Evolutionary conservation across 1,140 invertebrate species (phyloP), one percentile per base, ranked within the genome.

Genomic region (Drosophila repleta): DNA sequence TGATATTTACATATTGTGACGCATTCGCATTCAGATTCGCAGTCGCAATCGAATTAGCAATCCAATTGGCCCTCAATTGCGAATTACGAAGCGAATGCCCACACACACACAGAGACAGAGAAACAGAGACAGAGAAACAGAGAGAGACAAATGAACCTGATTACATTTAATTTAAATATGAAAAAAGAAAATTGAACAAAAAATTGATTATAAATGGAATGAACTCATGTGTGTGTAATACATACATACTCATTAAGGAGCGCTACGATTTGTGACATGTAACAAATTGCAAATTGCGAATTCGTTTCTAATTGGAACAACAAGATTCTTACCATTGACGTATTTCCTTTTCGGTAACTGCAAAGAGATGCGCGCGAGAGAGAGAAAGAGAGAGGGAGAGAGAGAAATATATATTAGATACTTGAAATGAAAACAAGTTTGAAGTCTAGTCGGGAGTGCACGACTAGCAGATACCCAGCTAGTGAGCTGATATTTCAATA

Each of bases 281-380:
- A 45, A 24, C 41, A 20, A 51, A 7, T 51, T 17, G 37, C n/a
- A 11, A 4, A 15, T 21, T 15, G 37, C 20, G 11, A 35, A 11
- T 11, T 15, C 20, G n/a, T 0, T 18, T 18, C 20, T 1, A 8
- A 35, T 13, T 45, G 21, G 6, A 24, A 18, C 21, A 26, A 6
- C 26, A 26, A 55, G 15, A 8, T 71, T 94, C 95, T 95, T 93
- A 96, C 96, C 96, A 96, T 92, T 96, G 96, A 78, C 96, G 93
- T 83, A 96, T 96, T 91, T 96, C 96, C 92, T 96, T 96, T 92
- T 96, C 96, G 46, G 96, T 96, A 92, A 96, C 96, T 96, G 95
- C 92, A 93, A 91, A 18, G 49, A 73, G 10, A 72, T 11, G 32
- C 1, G 32, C 1, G 32, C 1, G 13, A 48, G 3, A 72, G 5